phyloP scores from a whole-genome alignment of 2,113 vertebrate species.

The Sciurus niger region DNA sequence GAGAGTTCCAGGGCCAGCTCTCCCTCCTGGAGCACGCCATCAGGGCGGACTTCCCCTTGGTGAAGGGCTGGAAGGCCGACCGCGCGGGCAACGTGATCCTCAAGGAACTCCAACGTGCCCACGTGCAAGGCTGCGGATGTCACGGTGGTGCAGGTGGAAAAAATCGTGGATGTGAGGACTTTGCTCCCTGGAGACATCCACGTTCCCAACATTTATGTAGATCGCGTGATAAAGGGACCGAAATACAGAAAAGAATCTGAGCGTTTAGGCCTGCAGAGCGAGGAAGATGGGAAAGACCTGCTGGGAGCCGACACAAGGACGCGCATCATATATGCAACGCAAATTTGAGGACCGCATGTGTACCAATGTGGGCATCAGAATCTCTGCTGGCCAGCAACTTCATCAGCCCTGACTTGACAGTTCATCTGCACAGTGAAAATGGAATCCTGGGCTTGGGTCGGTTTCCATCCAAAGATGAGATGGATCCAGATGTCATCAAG shows the following conservation, averaged over 20 bases:
- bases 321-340: not conserved
- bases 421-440: slow-evolving; percentile 56
- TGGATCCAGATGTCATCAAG: slow-evolving; percentile 41
- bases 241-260: slow-evolving; percentile 94
- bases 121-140: slow-evolving; percentile 97
- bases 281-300: accelerated
- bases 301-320: accelerated
- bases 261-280: not conserved
- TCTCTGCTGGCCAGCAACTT: slow-evolving; percentile 62
- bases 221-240: slow-evolving; percentile 91
- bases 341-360: slow-evolving; percentile 60
- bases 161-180: slow-evolving; percentile 94
- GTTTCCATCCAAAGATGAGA: not conserved
- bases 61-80: slow-evolving; percentile 97
- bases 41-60: slow-evolving; percentile 93
- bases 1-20: slow-evolving; percentile 92
- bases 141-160: slow-evolving; percentile 96
- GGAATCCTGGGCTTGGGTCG: slow-evolving; percentile 60
- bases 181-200: slow-evolving; percentile 95
- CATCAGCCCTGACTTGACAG: not conserved
- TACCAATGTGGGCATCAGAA: slow-evolving; percentile 39
- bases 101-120: slow-evolving; percentile 95
- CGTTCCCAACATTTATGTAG: slow-evolving; percentile 94
- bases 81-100: slow-evolving; percentile 94
- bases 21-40: slow-evolving; percentile 95